These are phyloP conservation scores for Rhynchophorus ferrugineus DNA, from an alignment of 1,140 invertebrate species.

Conservation along the genomic window DNA sequence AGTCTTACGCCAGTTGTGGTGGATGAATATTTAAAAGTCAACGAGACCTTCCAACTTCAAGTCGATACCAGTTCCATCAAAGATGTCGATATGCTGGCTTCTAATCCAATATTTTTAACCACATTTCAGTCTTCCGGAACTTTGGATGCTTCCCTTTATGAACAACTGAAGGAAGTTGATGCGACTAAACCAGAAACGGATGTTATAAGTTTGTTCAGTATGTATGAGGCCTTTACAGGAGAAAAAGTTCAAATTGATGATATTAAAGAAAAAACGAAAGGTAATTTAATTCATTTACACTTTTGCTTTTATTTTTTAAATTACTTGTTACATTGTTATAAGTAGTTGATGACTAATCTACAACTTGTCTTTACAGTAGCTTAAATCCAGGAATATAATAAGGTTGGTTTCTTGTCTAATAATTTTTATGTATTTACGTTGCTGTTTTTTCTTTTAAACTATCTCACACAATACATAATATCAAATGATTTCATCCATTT, in stretches of 20 bases:
- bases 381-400: no score
- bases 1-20: slow-evolving; percentile 13
- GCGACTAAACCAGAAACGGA: not conserved
- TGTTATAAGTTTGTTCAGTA: slow-evolving; percentile 20
- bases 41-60: slow-evolving; percentile 15
- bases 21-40: slow-evolving; percentile 17
- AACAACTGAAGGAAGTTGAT: slow-evolving; percentile 7
- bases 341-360: not conserved
- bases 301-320: not conserved
- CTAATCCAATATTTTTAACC: slow-evolving; percentile 12
- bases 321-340: not conserved
- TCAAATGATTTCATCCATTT: no score
- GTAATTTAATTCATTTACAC: not conserved
- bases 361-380: not conserved
- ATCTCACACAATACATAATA: no score
- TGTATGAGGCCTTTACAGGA: slow-evolving; percentile 22
- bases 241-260: slow-evolving; percentile 1
- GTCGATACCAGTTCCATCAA: slow-evolving; percentile 16
- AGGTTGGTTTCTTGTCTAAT: no score
- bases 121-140: slow-evolving; percentile 9
- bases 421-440: no score
- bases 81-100: slow-evolving; percentile 21
- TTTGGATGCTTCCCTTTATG: slow-evolving; percentile 11
- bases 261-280: slow-evolving; percentile 14
- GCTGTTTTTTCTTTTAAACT: no score